Evolutionary conservation across 2,797 vertebrate genomes (phyloP).

Genomic region (Platyrinchus mystaceus): DNA sequence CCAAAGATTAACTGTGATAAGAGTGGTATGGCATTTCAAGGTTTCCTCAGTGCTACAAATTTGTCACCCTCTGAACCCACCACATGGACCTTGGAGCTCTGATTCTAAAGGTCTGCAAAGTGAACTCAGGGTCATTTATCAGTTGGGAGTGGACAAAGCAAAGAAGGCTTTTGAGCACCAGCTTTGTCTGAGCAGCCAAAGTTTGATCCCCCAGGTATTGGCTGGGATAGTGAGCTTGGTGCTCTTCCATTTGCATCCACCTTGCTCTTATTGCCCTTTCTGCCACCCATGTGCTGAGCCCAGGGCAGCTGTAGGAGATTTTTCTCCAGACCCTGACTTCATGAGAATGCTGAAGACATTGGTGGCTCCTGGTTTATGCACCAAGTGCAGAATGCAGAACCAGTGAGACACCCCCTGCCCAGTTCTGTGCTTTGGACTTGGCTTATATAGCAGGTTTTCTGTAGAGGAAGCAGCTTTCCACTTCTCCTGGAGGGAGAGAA

Average conservation of each 20-base stretch:
- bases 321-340: neutral
- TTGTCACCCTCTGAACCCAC: neutral
- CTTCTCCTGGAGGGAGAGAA: neutral
- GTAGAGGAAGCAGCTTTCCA: neutral
- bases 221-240: neutral
- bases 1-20: constrained; percentile 45
- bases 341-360: neutral
- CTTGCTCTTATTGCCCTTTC: neutral
- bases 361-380: neutral
- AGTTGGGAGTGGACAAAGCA: neutral
- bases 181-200: neutral
- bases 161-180: neutral
- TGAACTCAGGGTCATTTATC: neutral
- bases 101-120: neutral
- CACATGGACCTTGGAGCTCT: neutral
- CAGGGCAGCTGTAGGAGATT: neutral
- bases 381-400: neutral
- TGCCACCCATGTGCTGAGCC: neutral
- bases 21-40: neutral
- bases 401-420: neutral
- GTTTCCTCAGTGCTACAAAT: neutral
- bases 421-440: neutral
- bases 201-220: neutral
- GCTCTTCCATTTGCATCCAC: neutral
- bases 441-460: neutral